Conservation (phyloP, 1,140 invertebrate genomes). For the Trachelipus rathkii region DNA sequence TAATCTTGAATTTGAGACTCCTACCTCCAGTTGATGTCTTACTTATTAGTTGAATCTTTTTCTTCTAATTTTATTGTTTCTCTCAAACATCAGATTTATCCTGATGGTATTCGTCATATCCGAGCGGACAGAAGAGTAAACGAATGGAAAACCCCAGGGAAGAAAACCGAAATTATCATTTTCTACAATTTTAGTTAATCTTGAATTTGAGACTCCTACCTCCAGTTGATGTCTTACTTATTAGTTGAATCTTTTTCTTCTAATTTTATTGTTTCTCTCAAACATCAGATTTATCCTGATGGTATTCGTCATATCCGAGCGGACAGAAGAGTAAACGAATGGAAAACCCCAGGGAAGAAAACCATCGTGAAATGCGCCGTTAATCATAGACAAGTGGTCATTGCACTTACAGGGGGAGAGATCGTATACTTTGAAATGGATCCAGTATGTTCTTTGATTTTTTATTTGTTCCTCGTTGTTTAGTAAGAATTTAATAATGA, state of each 20-base stretch:
- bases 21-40: too few species aligned
- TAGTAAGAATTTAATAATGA: too few species aligned
- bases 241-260: too few species aligned
- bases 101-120: conserved; percentile 98
- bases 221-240: too few species aligned
- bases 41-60: too few species aligned
- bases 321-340: conserved; percentile 97
- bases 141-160: conserved; percentile 90
- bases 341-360: conserved; percentile 97
- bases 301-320: conserved; percentile 97
- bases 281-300: conserved; percentile 85
- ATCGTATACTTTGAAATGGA: conserved; percentile 99
- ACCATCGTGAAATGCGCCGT: conserved; percentile 96
- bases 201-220: too few species aligned
- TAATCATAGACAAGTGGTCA: conserved; percentile 97
- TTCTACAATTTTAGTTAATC: too few species aligned
- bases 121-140: conserved; percentile 94
- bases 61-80: too few species aligned
- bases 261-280: too few species aligned
- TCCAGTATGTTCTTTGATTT: conserved; percentile 65
- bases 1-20: too few species aligned
- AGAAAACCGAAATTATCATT: too few species aligned
- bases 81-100: conserved; percentile 70
- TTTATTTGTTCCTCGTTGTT: background rate
- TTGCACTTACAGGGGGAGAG: conserved; percentile 94